phyloP scores from a whole-genome alignment of 2,113 vertebrate species.

The Oryzias melastigma region DNA sequence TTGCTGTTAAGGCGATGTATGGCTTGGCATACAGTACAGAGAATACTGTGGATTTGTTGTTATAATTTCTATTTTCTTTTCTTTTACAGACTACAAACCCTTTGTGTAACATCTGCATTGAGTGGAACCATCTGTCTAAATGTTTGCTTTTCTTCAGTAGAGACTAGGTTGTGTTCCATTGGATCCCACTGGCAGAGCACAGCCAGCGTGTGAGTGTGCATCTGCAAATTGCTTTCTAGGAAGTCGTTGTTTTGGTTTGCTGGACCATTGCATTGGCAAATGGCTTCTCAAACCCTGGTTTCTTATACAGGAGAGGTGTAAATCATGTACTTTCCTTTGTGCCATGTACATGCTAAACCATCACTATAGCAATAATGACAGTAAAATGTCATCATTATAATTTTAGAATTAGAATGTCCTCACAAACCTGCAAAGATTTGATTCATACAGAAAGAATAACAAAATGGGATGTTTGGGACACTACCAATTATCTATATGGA shows the following conservation, averaged over 20 bases:
- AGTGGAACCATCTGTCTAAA: constrained; percentile 38
- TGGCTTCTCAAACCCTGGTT: neutral
- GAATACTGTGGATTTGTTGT: neutral
- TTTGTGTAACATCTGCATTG: constrained; percentile 18
- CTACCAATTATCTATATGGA: no score
- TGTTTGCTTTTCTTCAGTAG: constrained; percentile 32
- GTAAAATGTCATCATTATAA: neutral
- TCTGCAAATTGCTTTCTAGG: constrained; percentile 22
- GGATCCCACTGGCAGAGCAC: constrained; percentile 18
- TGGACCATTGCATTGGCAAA: constrained; percentile 7
- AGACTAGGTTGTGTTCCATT: constrained; percentile 15
- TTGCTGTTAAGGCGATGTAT: no score
- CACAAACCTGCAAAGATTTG: neutral
- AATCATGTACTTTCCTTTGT: constrained; percentile 1
- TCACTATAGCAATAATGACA: no score
- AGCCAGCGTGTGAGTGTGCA: constrained; percentile 18
- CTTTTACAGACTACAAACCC: constrained; percentile 16
- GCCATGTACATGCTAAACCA: neutral
- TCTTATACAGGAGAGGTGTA: neutral
- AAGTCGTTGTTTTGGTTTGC: constrained; percentile 18
- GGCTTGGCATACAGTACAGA: no score
- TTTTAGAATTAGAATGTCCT: neutral
- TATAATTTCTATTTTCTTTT: constrained; percentile 5
- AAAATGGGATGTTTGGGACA: neutral
- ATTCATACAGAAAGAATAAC: neutral